A percentile compares a stretch with the other conserved stretches of the same genome.
phyloP scores from a whole-genome alignment of 1,140 invertebrate species.

The Tetramorium parvispinum region DNA sequence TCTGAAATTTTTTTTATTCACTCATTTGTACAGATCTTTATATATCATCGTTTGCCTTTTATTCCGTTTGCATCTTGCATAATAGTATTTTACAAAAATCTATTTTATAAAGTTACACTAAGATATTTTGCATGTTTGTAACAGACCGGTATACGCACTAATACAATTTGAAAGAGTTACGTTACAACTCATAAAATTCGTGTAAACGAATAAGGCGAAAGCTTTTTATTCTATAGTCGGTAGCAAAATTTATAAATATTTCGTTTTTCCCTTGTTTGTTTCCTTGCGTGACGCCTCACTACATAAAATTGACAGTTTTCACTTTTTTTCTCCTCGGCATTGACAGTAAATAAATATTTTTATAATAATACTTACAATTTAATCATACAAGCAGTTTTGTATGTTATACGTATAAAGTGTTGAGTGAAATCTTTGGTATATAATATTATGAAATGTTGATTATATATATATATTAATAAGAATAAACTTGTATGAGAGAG shows the following conservation, averaged over 20 bases:
- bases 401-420: background rate
- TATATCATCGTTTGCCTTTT: slow-evolving; percentile 55
- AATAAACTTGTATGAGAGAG: background rate
- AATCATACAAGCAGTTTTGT: slow-evolving; percentile 5
- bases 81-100: slow-evolving; percentile 56
- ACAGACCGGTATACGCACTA: slow-evolving; percentile 53
- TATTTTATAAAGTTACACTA: slow-evolving; percentile 50
- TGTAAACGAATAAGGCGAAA: slow-evolving; percentile 17
- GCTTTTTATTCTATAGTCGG: slow-evolving; percentile 11
- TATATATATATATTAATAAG: slow-evolving; percentile 26
- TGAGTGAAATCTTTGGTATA: background rate
- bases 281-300: background rate
- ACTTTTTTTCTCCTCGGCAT: background rate
- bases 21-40: slow-evolving; percentile 45
- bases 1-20: slow-evolving; percentile 24
- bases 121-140: slow-evolving; percentile 69
- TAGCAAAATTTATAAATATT: background rate
- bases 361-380: background rate
- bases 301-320: background rate
- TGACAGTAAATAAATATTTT: background rate
- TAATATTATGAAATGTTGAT: background rate
- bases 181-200: slow-evolving; percentile 7
- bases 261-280: background rate
- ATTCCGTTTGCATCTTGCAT: slow-evolving; percentile 59
- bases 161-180: slow-evolving; percentile 49